Base-by-base conservation (phyloP, 2,113 vertebrate species). In the Lepidothrix coronata region DNA sequence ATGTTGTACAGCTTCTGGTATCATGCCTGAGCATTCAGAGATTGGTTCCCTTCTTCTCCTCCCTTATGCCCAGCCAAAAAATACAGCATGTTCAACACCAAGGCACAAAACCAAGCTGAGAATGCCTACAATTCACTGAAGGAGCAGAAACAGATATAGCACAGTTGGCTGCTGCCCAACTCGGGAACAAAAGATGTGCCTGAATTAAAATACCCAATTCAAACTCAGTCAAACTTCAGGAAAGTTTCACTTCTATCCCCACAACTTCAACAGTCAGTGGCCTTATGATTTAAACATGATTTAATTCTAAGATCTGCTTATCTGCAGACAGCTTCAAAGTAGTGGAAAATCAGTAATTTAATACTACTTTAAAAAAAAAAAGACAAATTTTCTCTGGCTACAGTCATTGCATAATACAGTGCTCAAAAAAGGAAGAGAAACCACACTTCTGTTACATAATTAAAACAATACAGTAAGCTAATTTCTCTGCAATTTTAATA, bases 271-370 rank as follows among this genome's bases (percentile, higher is more conserved):
- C 5, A 73, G 43, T 52, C 76, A 77, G 48, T 23, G 44, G 39
- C 46, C 63, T 86, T 83, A 93, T 31, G 58, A 91, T 87, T 96
- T 93, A 91, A 95, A 91, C 33, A 67, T 37, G 22, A 77, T 62
- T 78, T 59, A 59, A 81, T 71, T 80, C 44, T 18, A 80, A 66
- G 65, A 76, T 63, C 52, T 72, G 43, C 46, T 77, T 86, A 77
- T 89, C 61, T 71, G 37, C 21, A 73, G 67, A 66, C 55, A 71
- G 83, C 66, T 91, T 90, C 78, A 77, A 49, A 86, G 66, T 11
- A 51, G 8, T 21, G 12, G 35, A 86, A 93, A 71, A 63, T 68
- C 75, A n/a, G 59, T 85, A 52, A 67, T 80, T 86, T 81, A 87
- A 85, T 61, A 62, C 23, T 72, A 54, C 9, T 52, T 74, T 3